Percentiles rank a stretch among this genome's conserved stretches.
These are phyloP conservation scores for Eupithecia subumbrata DNA, from an alignment of 2,888 invertebrate genomes.

Conservation along the genomic window DNA sequence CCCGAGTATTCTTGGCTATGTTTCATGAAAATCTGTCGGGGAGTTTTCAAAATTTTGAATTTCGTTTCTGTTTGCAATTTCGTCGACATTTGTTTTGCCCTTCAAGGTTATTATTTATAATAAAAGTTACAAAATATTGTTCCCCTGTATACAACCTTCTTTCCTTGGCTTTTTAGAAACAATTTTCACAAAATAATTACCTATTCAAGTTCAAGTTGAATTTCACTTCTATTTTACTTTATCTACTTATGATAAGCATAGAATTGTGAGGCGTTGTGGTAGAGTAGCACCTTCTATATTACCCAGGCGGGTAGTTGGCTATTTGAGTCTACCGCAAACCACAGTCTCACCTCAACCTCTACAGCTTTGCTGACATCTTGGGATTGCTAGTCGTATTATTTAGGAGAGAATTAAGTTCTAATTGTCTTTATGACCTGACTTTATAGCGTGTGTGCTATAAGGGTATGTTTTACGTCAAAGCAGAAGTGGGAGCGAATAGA, in stretches of 20 bases:
- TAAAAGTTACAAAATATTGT: neutral
- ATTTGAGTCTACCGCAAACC: slow-evolving; percentile 53
- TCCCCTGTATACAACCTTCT: neutral
- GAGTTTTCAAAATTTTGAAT: too few relatives aligned
- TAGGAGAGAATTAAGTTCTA: slow-evolving; percentile 33
- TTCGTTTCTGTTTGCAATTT: too few relatives aligned
- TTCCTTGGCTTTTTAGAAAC: neutral
- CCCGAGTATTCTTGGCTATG: too few relatives aligned
- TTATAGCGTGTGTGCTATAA: neutral
- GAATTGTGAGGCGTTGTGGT: slow-evolving; percentile 33
- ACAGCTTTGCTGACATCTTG: slow-evolving; percentile 53
- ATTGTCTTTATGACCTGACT: slow-evolving; percentile 38
- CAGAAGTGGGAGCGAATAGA: neutral
- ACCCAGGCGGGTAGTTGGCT: slow-evolving; percentile 50
- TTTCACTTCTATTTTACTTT: slow-evolving; percentile 14
- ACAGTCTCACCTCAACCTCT: slow-evolving; percentile 43
- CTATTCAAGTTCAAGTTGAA: neutral
- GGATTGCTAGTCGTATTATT: slow-evolving; percentile 37
- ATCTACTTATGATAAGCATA: slow-evolving; percentile 5
- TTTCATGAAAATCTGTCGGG: too few relatives aligned
- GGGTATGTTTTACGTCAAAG: neutral
- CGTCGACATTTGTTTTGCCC: too few relatives aligned
- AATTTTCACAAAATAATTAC: neutral
- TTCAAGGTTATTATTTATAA: neutral
- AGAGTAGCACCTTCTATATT: slow-evolving; percentile 43